These are phyloP conservation scores for Actinernus sp. DNA, from an alignment of 92 coral and sea anemone genomes.

Conservation along the genomic window DNA sequence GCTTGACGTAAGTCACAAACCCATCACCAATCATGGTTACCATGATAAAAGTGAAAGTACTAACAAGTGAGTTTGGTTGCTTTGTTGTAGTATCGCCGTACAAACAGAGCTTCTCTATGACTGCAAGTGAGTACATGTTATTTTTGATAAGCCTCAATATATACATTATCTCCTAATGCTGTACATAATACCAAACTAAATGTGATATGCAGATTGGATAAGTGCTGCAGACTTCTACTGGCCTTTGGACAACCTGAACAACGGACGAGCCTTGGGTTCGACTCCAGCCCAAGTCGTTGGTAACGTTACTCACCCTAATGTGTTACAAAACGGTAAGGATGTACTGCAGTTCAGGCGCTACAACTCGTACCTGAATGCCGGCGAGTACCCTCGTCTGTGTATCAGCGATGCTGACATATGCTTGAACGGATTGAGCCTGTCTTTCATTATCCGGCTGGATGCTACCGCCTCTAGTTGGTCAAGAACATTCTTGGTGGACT, in stretches of 20 bases:
- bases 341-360: constrained; percentile 58
- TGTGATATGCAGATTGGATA: constrained; percentile 99
- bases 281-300: constrained; percentile 68
- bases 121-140: constrained; percentile 23
- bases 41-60: too few relatives aligned
- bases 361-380: constrained; percentile 63
- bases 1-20: too few relatives aligned
- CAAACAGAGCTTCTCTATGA: constrained; percentile 17
- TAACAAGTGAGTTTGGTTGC: too few relatives aligned
- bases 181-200: too few relatives aligned
- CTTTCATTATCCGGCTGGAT: constrained; percentile 79
- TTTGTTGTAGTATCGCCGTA: constrained; percentile 22
- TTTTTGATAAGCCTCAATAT: not conserved
- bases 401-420: constrained; percentile 72
- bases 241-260: constrained; percentile 74
- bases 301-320: constrained; percentile 51
- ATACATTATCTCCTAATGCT: not conserved
- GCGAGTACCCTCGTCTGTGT: constrained; percentile 57
- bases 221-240: constrained; percentile 89
- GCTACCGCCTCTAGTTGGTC: constrained; percentile 66
- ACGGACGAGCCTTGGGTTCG: constrained; percentile 77
- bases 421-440: constrained; percentile 66
- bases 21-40: too few relatives aligned
- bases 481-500: constrained; percentile 76
- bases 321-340: constrained; percentile 37